Evolutionary conservation across 2,888 invertebrate species (phyloP).

Genomic region (Metallyticus violacea): DNA sequence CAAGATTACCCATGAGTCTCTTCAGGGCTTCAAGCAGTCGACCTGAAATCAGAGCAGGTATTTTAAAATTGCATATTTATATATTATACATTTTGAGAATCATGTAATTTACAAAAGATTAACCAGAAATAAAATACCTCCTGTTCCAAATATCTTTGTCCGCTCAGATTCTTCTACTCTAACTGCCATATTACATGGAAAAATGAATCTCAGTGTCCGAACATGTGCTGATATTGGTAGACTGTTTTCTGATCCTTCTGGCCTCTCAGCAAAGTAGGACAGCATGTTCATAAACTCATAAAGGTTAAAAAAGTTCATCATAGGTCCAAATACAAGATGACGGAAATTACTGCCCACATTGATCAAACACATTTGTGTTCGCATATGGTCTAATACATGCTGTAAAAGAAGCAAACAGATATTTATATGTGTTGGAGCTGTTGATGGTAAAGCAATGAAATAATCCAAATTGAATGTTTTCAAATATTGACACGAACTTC

Average conservation of each 20-base stretch:
- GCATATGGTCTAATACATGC: slow-evolving; percentile 69
- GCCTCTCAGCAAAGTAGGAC: slow-evolving; percentile 67
- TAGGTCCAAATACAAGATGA: slow-evolving; percentile 66
- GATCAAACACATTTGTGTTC: slow-evolving; percentile 67
- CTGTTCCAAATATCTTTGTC: slow-evolving; percentile 71
- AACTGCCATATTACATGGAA: slow-evolving; percentile 70
- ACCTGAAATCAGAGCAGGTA: slow-evolving; percentile 41
- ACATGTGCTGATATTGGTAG: slow-evolving; percentile 57
- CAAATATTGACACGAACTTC: too few relatives aligned
- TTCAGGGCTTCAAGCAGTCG: slow-evolving; percentile 64
- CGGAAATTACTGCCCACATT: slow-evolving; percentile 65
- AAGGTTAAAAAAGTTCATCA: slow-evolving; percentile 75
- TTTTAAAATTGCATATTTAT: not conserved
- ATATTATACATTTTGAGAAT: not conserved
- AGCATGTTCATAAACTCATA: slow-evolving; percentile 81
- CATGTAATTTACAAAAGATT: not conserved
- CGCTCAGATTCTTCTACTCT: slow-evolving; percentile 57
- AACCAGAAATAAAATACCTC: slow-evolving; percentile 55
- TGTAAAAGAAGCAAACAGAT: slow-evolving; percentile 41
- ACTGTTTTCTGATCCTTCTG: slow-evolving; percentile 35
- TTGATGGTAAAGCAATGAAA: too few relatives aligned
- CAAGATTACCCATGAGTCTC: slow-evolving; percentile 64
- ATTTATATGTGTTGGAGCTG: too few relatives aligned
- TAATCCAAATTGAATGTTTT: too few relatives aligned
- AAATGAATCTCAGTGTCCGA: slow-evolving; percentile 63